These are phyloP conservation scores for Cyphomyrus discorhynchus DNA, from an alignment of 2,113 vertebrate genomes.

Conservation along the genomic window DNA sequence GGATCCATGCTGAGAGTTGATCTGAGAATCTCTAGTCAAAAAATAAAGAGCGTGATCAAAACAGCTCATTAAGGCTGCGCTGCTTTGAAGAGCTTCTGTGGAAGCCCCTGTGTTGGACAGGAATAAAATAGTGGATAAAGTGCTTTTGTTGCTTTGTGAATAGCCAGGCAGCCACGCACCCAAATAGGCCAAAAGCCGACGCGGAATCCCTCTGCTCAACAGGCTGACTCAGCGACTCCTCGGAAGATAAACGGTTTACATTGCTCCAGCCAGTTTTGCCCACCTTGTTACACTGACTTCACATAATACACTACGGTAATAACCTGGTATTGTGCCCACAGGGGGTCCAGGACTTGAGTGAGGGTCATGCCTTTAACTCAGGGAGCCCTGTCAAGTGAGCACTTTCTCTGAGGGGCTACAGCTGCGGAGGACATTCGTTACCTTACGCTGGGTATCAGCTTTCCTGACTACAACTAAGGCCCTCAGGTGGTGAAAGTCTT, in stretches of 20 bases:
- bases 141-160: slow-evolving; percentile 22
- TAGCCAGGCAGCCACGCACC: slow-evolving; percentile 42
- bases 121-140: not conserved
- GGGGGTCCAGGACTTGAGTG: slow-evolving; percentile 4
- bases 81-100: not conserved
- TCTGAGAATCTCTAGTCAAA: not conserved
- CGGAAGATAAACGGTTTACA: slow-evolving; percentile 39
- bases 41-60: not conserved
- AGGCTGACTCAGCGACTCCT: slow-evolving; percentile 28
- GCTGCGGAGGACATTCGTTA: not conserved
- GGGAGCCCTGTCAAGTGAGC: not conserved
- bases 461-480: slow-evolving; percentile 34
- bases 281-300: slow-evolving; percentile 43
- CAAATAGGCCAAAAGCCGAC: not conserved
- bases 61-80: not conserved
- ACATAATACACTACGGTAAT: not conserved
- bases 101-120: not conserved
- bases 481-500: not conserved
- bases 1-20: not conserved
- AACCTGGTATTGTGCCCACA: not conserved
- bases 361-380: not conserved
- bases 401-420: not conserved
- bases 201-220: slow-evolving; percentile 22
- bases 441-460: slow-evolving; percentile 23
- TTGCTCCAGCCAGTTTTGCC: slow-evolving; percentile 52